Percentiles rank a stretch among this genome's conserved stretches.
Conservation (phyloP, 2,888 invertebrate species). For the Parnassius orleans region DNA sequence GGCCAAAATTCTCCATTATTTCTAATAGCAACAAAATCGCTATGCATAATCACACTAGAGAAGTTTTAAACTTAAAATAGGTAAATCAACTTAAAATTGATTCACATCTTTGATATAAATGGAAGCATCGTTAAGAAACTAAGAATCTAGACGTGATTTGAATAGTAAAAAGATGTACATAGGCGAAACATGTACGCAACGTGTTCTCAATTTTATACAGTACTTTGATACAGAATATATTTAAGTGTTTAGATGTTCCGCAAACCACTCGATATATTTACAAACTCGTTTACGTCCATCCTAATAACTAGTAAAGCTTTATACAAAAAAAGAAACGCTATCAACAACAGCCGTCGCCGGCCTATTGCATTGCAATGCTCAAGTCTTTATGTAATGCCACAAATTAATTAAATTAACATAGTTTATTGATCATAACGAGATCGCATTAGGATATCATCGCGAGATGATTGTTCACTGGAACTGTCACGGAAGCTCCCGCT, state of each 20-base stretch:
- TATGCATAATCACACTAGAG: constrained; percentile 77
- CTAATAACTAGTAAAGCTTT: constrained; percentile 78
- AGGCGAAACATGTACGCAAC: constrained; percentile 43
- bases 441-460: constrained; percentile 77
- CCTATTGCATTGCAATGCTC: constrained; percentile 73
- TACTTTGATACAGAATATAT: constrained; percentile 21
- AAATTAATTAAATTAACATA: constrained; percentile 67
- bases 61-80: constrained; percentile 68
- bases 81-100: constrained; percentile 75
- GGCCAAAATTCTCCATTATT: constrained; percentile 55
- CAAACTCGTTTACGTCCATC: constrained; percentile 68
- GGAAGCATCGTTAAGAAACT: constrained; percentile 79
- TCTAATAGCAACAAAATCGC: constrained; percentile 74
- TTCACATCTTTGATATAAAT: constrained; percentile 79
- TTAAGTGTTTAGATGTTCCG: constrained; percentile 39
- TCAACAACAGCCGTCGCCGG: constrained; percentile 61
- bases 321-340: constrained; percentile 61
- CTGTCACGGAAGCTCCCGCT: constrained; percentile 47
- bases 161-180: constrained; percentile 39
- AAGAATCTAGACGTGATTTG: constrained; percentile 58
- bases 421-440: constrained; percentile 79
- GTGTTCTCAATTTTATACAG: constrained; percentile 33
- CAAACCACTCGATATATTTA: constrained; percentile 68
- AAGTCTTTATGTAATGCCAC: constrained; percentile 78
- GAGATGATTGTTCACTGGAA: constrained; percentile 72